Conservation (phyloP, 53 echinoderm and acorn worm genomes). For the Paracentrotus lividus region DNA sequence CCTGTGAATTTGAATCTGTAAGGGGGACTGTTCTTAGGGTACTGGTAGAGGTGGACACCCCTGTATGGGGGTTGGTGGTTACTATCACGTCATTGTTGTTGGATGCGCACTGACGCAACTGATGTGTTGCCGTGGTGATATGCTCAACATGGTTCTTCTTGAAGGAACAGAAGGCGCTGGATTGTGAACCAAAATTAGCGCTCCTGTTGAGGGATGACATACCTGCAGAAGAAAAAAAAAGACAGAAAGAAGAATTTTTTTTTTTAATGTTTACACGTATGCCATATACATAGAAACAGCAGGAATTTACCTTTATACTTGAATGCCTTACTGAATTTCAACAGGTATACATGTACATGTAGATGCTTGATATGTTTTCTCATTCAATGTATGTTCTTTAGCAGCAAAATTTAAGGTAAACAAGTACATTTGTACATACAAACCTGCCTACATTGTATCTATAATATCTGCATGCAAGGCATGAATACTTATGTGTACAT, state of each 20-base stretch:
- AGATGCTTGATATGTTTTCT: too few relatives aligned
- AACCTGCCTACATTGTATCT: neutral
- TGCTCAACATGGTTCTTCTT: constrained; percentile 83
- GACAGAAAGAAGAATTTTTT: neutral
- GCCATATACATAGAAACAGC: neutral
- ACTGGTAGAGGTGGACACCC: constrained; percentile 71
- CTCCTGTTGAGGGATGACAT: constrained; percentile 73
- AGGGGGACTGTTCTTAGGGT: constrained; percentile 77
- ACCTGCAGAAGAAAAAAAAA: constrained; percentile 32
- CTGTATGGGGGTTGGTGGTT: constrained; percentile 74
- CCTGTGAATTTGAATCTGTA: constrained; percentile 56
- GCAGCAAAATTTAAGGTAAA: neutral
- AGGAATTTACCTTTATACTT: too few relatives aligned
- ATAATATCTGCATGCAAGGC: neutral
- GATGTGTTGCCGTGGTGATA: constrained; percentile 20
- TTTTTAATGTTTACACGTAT: neutral
- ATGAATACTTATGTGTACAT: neutral
- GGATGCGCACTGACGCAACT: constrained; percentile 57
- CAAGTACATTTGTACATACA: neutral
- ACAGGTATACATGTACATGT: neutral
- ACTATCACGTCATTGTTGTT: constrained; percentile 82
- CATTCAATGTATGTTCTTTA: too few relatives aligned
- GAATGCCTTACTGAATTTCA: neutral
- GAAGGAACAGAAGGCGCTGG: constrained; percentile 92
- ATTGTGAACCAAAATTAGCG: constrained; percentile 86